phyloP scores from a whole-genome alignment of 2,797 vertebrate genomes.

The Ptychadena robeensis region DNA sequence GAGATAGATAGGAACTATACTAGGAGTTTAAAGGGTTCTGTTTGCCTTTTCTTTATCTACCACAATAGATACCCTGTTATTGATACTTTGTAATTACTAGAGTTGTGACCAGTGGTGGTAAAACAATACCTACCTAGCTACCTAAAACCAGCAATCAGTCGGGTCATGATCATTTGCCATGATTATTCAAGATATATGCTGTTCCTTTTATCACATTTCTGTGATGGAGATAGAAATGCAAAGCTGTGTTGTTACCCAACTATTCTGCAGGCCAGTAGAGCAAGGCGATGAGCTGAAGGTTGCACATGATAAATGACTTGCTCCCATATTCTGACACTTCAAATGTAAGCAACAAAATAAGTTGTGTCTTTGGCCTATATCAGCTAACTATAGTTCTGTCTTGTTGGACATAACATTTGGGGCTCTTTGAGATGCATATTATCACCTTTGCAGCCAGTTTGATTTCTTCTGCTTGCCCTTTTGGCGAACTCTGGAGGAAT shows the following conservation, averaged over 20 bases:
- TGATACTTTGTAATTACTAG: background rate
- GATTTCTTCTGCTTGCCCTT: constrained; percentile 45
- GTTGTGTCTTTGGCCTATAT: constrained; percentile 47
- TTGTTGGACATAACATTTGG: constrained; percentile 58
- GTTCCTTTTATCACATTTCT: background rate
- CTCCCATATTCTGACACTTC: constrained; percentile 47
- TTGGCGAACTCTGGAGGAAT: constrained; percentile 29
- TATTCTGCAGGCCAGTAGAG: constrained; percentile 41
- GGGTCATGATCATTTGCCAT: background rate
- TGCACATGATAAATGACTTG: constrained; percentile 54
- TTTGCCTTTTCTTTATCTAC: background rate
- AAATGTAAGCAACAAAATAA: constrained; percentile 43
- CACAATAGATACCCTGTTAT: background rate
- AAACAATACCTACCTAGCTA: background rate
- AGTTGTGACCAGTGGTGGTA: background rate
- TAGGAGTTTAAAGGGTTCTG: background rate
- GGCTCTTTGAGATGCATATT: constrained; percentile 24
- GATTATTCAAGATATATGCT: constrained; percentile 1
- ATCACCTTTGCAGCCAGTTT: constrained; percentile 55
- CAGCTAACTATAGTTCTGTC: constrained; percentile 48
- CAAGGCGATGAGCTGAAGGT: constrained; percentile 47
- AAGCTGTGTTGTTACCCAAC: constrained; percentile 21
- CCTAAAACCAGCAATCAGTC: background rate
- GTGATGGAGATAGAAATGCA: constrained; percentile 11
- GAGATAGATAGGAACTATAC: background rate